These are phyloP conservation scores for Geophilus truncorum DNA, from an alignment of 2,888 invertebrate species.

Conservation along the genomic window DNA sequence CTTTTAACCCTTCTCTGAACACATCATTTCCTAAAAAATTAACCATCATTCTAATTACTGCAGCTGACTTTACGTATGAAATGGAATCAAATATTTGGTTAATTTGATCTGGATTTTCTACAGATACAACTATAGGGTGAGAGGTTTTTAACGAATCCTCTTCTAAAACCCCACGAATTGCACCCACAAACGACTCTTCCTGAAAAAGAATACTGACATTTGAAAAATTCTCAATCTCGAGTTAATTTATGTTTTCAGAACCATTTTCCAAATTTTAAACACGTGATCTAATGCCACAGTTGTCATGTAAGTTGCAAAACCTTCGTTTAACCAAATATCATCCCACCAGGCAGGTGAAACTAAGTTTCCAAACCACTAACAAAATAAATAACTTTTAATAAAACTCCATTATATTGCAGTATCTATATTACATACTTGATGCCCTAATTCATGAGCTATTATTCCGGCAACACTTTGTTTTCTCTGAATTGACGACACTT, in stretches of 20 bases:
- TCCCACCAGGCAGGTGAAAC: constrained; percentile 81
- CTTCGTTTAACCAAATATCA: constrained; percentile 85
- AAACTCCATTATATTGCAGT: neutral
- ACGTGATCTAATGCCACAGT: constrained; percentile 63
- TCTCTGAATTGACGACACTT: constrained; percentile 62
- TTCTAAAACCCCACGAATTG: constrained; percentile 68
- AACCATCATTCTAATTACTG: constrained; percentile 86
- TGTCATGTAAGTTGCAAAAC: constrained; percentile 72
- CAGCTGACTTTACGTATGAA: constrained; percentile 81
- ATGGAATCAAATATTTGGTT: constrained; percentile 83
- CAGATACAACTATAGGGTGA: constrained; percentile 77
- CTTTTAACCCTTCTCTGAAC: constrained; percentile 62
- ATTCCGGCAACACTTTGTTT: constrained; percentile 69
- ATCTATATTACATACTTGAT: constrained; percentile 52
- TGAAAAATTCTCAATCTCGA: no score
- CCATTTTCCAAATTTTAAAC: constrained; percentile 58
- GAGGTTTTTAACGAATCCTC: constrained; percentile 75
- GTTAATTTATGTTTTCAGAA: no score
- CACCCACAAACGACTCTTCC: constrained; percentile 67
- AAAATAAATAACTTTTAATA: neutral
- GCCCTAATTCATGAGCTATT: constrained; percentile 68
- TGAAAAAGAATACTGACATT: no score
- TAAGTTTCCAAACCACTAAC: constrained; percentile 68
- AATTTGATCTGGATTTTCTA: constrained; percentile 81
- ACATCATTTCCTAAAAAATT: constrained; percentile 72